Evolutionary conservation across 2,113 vertebrate genomes (phyloP).

Genomic region (Rhabdornis inornatus): DNA sequence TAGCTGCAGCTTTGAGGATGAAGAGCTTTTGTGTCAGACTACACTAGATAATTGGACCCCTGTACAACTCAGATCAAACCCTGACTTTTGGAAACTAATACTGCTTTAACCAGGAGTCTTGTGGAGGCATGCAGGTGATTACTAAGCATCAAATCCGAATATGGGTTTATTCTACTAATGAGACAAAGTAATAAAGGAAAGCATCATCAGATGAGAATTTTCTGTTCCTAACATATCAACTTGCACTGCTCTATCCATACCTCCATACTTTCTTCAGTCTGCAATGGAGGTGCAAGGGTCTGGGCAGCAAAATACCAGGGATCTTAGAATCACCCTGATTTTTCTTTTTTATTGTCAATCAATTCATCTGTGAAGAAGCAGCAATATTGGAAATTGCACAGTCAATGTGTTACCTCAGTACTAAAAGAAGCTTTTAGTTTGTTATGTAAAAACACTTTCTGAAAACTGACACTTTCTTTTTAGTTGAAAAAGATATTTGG

Average conservation of each 20-base stretch:
- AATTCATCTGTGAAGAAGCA: not conserved
- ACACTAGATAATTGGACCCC: not conserved
- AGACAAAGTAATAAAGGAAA: not conserved
- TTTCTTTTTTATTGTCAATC: not conserved
- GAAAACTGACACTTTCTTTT: not conserved
- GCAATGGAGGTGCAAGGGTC: rapidly evolving
- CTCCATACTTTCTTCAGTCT: not conserved
- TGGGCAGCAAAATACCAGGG: not conserved
- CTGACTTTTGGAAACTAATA: not conserved
- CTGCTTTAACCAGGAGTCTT: not conserved
- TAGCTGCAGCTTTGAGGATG: not conserved
- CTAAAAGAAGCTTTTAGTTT: not conserved
- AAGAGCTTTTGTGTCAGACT: not conserved
- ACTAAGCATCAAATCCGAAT: not conserved
- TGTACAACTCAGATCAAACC: not conserved
- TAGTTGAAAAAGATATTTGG: not conserved
- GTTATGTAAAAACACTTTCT: not conserved
- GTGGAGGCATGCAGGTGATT: not conserved
- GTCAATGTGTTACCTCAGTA: not conserved
- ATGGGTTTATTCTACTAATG: not conserved
- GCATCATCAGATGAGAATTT: not conserved
- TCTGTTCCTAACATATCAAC: not conserved
- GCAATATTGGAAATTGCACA: not conserved
- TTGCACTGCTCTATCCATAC: not conserved
- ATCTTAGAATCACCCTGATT: not conserved